Conservation (phyloP, 2,888 invertebrate species). For the Sylvicola fuscatus region DNA sequence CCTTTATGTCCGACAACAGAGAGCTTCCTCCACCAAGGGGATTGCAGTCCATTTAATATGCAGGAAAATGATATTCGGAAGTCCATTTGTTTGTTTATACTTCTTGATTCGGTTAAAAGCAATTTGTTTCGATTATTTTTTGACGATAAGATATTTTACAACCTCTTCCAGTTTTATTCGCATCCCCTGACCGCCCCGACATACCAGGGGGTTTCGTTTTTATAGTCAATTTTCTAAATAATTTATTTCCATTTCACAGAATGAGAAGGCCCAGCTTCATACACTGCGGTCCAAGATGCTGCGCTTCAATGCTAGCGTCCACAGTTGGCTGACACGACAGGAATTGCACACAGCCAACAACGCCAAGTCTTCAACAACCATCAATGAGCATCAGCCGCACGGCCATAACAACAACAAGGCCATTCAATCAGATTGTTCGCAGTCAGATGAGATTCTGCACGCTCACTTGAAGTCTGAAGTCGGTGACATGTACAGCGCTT, state of each 20-base stretch:
- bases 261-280: conserved; percentile 21
- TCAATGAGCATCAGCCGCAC: neutral
- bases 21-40: too few species aligned
- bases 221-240: too few species aligned
- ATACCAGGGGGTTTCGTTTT: too few species aligned
- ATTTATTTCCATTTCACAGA: conserved; percentile 13
- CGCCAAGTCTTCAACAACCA: conserved; percentile 10
- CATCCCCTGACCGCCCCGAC: too few species aligned
- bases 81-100: too few species aligned
- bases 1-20: too few species aligned
- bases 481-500: conserved; percentile 45
- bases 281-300: conserved; percentile 26
- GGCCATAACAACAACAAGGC: conserved; percentile 3
- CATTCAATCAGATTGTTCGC: conserved; percentile 10
- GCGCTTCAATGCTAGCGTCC: conserved; percentile 26
- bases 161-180: too few species aligned
- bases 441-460: conserved; percentile 22
- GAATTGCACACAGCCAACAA: conserved; percentile 17
- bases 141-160: too few species aligned
- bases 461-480: conserved; percentile 41
- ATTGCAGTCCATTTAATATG: too few species aligned
- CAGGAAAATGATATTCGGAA: too few species aligned
- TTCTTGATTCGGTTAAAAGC: too few species aligned
- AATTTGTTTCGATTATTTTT: too few species aligned
- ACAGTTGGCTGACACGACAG: conserved; percentile 26